A percentile compares a stretch with the other conserved stretches of the same genome.
Conservation (phyloP, 1,140 invertebrate species). For the Drosophila murphyi region DNA sequence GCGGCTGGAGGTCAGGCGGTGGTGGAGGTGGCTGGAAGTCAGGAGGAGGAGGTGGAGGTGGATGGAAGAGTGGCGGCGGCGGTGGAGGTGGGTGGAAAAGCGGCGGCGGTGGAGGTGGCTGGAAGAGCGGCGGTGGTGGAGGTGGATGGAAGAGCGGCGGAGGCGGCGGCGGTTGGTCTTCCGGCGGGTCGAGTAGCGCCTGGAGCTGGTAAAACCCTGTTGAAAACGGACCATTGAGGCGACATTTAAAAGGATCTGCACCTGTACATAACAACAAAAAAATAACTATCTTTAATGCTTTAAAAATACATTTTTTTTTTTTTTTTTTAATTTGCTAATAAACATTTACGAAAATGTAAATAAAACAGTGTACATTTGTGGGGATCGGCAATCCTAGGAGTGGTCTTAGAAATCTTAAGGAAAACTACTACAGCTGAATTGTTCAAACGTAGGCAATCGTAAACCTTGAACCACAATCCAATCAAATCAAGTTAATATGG, state of each 20-base stretch:
- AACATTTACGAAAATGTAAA: slow-evolving; percentile 32
- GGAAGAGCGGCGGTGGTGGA: slow-evolving; percentile 13
- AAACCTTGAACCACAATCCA: too few relatives aligned
- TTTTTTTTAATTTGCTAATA: slow-evolving; percentile 31
- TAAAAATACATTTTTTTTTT: slow-evolving; percentile 45
- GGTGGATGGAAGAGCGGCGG: slow-evolving; percentile 45
- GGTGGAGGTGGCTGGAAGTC: slow-evolving; percentile 24
- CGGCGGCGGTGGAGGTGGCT: slow-evolving; percentile 22
- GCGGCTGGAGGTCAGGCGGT: slow-evolving; percentile 29
- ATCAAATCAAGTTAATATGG: too few relatives aligned
- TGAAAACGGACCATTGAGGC: slow-evolving; percentile 26
- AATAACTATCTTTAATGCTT: slow-evolving; percentile 36
- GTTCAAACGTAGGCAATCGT: too few relatives aligned
- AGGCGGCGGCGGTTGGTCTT: slow-evolving; percentile 18
- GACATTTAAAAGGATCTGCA: slow-evolving; percentile 42
- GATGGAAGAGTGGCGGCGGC: slow-evolving; percentile 18
- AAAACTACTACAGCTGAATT: too few relatives aligned
- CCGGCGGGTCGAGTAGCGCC: slow-evolving; percentile 27
- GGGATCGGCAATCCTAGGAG: too few relatives aligned
- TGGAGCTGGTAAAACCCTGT: slow-evolving; percentile 58
- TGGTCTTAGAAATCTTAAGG: too few relatives aligned
- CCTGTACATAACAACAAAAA: slow-evolving; percentile 52
- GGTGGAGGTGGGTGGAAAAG: slow-evolving; percentile 27
- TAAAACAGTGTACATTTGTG: background rate
- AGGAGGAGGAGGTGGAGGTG: slow-evolving; percentile 16